Evolutionary conservation across 2,113 vertebrate genomes (phyloP).

Genomic region (Antennarius striatus): DNA sequence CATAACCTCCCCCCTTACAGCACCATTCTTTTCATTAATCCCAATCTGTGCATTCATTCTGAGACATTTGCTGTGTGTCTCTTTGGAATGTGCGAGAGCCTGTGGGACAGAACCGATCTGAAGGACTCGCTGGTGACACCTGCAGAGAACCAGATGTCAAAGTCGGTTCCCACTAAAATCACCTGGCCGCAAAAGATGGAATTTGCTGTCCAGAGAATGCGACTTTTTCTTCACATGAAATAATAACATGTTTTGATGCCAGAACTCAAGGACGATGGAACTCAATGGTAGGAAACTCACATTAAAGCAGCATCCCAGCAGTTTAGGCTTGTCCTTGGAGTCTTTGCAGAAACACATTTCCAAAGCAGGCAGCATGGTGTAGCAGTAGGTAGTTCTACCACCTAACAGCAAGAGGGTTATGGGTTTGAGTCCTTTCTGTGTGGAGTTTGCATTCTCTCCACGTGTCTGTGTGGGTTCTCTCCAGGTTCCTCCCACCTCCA

Average conservation of each 20-base stretch:
- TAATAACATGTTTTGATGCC: neutral
- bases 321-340: no score
- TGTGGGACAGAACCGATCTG: conserved; percentile 14
- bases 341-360: no score
- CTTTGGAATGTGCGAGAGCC: conserved; percentile 35
- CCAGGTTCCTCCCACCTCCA: no score
- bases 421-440: no score
- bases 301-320: no score
- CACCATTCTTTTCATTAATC: conserved; percentile 32
- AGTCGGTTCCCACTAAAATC: neutral
- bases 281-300: neutral
- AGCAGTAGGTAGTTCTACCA: no score
- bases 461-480: no score
- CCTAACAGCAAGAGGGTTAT: no score
- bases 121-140: conserved; percentile 36
- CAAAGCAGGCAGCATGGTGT: no score
- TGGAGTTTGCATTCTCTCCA: no score
- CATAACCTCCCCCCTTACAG: conserved; percentile 5
- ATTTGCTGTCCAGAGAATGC: neutral
- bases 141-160: conserved; percentile 47
- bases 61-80: conserved; percentile 36
- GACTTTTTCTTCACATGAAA: neutral
- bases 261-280: conserved; percentile 19
- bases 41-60: conserved; percentile 26
- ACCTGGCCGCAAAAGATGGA: neutral